Evolutionary conservation across 37 sponge, comb jelly and placozoan species (phyloP).

Genomic region (Halichondria panicea): DNA sequence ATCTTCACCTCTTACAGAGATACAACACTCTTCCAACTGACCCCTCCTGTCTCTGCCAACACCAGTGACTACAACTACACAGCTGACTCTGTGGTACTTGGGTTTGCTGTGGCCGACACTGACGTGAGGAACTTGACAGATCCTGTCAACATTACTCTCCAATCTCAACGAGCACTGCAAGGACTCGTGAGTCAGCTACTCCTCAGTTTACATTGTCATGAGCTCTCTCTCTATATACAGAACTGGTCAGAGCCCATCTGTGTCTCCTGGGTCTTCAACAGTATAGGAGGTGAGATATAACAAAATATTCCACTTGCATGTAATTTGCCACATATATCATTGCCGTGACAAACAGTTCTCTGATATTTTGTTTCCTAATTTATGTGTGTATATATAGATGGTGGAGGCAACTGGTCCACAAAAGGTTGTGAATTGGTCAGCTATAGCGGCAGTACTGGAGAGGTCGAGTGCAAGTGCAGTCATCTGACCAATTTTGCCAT

Average conservation of each 20-base stretch:
- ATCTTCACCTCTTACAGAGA: conserved; percentile 17
- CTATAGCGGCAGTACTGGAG: neutral
- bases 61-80: neutral
- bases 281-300: conserved; percentile 8
- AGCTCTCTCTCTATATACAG: neutral
- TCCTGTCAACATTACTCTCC: conserved; percentile 8
- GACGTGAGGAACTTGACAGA: neutral
- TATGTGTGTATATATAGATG: too few relatives aligned
- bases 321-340: too few relatives aligned
- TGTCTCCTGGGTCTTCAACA: conserved; percentile 38
- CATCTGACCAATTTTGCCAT: conserved; percentile 67
- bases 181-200: neutral
- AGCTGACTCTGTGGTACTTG: conserved; percentile 15
- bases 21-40: conserved; percentile 20
- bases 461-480: conserved; percentile 26
- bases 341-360: too few relatives aligned
- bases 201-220: neutral
- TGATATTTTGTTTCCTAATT: too few relatives aligned
- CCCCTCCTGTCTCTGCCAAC: neutral
- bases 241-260: conserved; percentile 22
- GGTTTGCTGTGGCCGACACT: neutral
- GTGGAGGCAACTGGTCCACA: conserved; percentile 20
- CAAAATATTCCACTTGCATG: too few relatives aligned
- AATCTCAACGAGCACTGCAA: neutral
- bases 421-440: conserved; percentile 8